Evolutionary conservation across 2,888 invertebrate species (phyloP).

Genomic region (Dryococelus australis): DNA sequence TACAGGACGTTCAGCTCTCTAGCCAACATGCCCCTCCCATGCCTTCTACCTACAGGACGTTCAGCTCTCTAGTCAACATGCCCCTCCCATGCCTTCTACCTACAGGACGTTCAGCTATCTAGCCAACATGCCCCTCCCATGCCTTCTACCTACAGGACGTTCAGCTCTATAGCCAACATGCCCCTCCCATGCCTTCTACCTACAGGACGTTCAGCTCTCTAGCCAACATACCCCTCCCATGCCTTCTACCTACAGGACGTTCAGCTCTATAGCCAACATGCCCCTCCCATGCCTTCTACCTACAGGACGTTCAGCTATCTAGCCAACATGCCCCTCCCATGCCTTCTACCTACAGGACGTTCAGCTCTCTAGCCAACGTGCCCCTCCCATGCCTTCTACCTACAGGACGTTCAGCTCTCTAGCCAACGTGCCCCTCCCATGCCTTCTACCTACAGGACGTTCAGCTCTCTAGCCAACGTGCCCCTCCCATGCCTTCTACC

Average conservation of each 20-base stretch:
- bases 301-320: background rate
- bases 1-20: background rate
- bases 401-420: background rate
- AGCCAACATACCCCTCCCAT: background rate
- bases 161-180: background rate
- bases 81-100: background rate
- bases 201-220: background rate
- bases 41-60: background rate
- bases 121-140: background rate
- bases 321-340: background rate
- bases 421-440: background rate
- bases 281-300: background rate
- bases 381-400: background rate
- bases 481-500: background rate
- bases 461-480: background rate
- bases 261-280: background rate
- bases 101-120: background rate
- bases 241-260: background rate
- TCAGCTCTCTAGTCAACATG: background rate
- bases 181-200: background rate
- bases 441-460: background rate
- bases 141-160: background rate
- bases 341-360: background rate
- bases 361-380: background rate
- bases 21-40: background rate